phyloP scores from a whole-genome alignment of 2,797 vertebrate species.

The Liparis tanakae region DNA sequence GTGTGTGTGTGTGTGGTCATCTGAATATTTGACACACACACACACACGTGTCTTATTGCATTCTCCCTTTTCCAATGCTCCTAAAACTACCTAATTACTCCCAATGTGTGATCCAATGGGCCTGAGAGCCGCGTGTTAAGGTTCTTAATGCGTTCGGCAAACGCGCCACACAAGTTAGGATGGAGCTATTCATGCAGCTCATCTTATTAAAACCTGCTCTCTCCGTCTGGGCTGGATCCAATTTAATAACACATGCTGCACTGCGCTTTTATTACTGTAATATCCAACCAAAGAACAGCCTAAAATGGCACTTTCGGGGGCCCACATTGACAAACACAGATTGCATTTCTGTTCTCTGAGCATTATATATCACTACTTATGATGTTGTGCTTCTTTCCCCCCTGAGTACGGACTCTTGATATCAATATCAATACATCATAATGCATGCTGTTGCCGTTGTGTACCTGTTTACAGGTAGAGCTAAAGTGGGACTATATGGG shows the following conservation, averaged over 20 bases:
- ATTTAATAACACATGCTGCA: constrained; percentile 68
- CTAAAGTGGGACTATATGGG: not conserved
- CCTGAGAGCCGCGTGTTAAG: constrained; percentile 58
- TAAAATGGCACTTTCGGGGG: constrained; percentile 44
- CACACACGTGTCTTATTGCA: constrained; percentile 23
- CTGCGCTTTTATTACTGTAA: constrained; percentile 65
- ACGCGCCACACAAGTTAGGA: constrained; percentile 68
- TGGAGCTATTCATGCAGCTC: constrained; percentile 68
- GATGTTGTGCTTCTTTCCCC: constrained; percentile 21
- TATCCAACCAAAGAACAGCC: constrained; percentile 35
- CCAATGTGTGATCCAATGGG: constrained; percentile 64
- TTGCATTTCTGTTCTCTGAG: constrained; percentile 25
- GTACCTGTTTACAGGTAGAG: constrained; percentile 7
- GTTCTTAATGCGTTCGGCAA: constrained; percentile 69
- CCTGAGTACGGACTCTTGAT: constrained; percentile 4
- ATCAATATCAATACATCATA: constrained; percentile 30
- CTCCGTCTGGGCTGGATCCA: constrained; percentile 56
- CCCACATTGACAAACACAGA: constrained; percentile 30
- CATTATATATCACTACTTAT: constrained; percentile 32
- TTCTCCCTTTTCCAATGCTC: constrained; percentile 42
- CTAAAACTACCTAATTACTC: constrained; percentile 63
- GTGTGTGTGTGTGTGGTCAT: constrained; percentile 33
- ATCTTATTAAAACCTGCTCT: constrained; percentile 69
- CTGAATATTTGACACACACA: constrained; percentile 24
- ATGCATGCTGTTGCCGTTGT: not conserved